Base-by-base conservation (phyloP, 2,797 vertebrate species). In the Thaleichthys pacificus region DNA sequence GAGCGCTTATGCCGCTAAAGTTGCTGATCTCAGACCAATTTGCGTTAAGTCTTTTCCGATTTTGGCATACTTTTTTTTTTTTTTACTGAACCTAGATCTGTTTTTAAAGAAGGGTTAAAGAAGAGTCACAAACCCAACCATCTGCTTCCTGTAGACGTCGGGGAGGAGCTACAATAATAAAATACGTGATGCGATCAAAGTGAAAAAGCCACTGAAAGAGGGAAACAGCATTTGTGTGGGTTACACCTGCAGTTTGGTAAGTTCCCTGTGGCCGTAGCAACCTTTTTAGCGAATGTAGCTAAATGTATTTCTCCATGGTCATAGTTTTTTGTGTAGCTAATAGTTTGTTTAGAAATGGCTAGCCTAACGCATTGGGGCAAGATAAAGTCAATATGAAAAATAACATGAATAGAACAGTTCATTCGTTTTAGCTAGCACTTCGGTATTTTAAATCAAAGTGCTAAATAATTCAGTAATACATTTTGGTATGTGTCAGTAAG, bases 241-340 rank as follows among this genome's bases (percentile, higher is more conserved):
- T 42, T 42, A 7, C 67, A 70, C 75, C 71, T 77, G 68, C 19
- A 8, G 35, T 15, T 12, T 17, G 85, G 90, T 90, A 35, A 78
- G 87, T 56, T 56, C 3, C 4, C 32, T 5, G 32, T 35, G 32
- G 38, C 8, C 11, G 8, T 7, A 42, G 38, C 1, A 42, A 42
- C 38, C 38, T 42, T 42, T 9, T 11, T 42, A 42, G 38, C 38
- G 11, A 9, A 42, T 42, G 11, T 42, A 42, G 11, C 38, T 11
- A 42, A 1, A 12, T 12, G 8, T 42, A 12, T 42, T 42, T 42
- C 38, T 42, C 38, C 38, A 12, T 2, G 38, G 8, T 42, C 38
- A 42, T 42, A 2, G 38, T 42, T 12, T 42, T 11, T 42, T 9
- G 26, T 42, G 7, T 42, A 7, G 38, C 38, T 42, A 5, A 35